Evolutionary conservation across 2,888 invertebrate species (phyloP), one percentile per base, ranked within the genome.

Genomic region (Acronicta alni): DNA sequence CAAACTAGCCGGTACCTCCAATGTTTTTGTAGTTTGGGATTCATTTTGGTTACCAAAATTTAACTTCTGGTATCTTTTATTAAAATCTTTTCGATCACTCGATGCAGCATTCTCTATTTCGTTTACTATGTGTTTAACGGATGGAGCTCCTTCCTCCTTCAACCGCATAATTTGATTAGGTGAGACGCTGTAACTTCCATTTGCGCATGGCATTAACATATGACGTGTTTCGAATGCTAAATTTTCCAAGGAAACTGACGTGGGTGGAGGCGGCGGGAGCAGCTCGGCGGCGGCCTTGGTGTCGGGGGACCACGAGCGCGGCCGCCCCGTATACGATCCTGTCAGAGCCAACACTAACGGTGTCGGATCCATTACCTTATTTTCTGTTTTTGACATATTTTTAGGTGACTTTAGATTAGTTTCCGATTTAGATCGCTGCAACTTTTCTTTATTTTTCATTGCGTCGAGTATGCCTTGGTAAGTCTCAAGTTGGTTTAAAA

Each of bases 401-500:
- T 96, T 96, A 3, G 96, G 96, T 46, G 96, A 96, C 89, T 98
- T 97, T 55, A 98, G 89, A 90, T 98, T 98, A 46, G 98, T 98
- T 90, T 98, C 98, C 62, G 98, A 99, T 93, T 98, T 98, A 57
- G 98, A 98, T 71, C 98, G 95, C 92, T 98, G 99, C 77, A 98
- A 92, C 89, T 97, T 98, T 85, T 98, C 98, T 81, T 98, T 97
- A 86, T 99, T 98, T 89, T 98, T 98, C 97, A 98, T 99, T 14
- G 99, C 99, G 86, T 98, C 98, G 75, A 99, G 95, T 84, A 99
- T 99, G 62, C 98, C 99, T 92, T 98, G 97, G 90, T 99, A 99
- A 12, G 98, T 99, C 92, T 98, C 98, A 77, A 99, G 95, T 90
- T 99, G 99, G 79, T 97, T 96, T 79, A 99, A 95, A 93, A 99